A percentile compares a stretch with the other conserved stretches of the same genome.
Conservation (phyloP, 1,140 invertebrate genomes). For the Dolichoris vasculosae region DNA sequence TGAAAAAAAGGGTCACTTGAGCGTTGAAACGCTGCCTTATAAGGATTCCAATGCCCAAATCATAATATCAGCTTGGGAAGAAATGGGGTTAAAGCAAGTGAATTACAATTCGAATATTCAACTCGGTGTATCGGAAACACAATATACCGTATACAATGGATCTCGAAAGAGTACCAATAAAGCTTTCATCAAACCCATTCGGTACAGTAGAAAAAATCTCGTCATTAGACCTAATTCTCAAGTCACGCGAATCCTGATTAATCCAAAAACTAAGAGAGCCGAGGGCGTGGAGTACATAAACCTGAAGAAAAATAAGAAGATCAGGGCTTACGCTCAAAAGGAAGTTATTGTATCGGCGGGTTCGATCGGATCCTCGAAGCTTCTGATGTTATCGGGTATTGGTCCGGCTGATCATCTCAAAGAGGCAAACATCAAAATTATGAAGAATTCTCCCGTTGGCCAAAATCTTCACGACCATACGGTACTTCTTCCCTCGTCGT, state of each 20-base stretch:
- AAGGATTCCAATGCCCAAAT: conserved; percentile 37
- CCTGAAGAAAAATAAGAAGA: neutral
- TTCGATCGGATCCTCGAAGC: conserved; percentile 69
- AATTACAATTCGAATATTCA: conserved; percentile 41
- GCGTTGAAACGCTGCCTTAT: conserved; percentile 41
- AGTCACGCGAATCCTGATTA: conserved; percentile 33
- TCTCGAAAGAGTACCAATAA: conserved; percentile 32
- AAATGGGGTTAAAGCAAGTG: conserved; percentile 15
- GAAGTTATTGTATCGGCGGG: conserved; percentile 75
- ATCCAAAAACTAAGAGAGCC: conserved; percentile 16
- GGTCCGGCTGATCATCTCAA: conserved; percentile 52
- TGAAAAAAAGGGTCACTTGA: conserved; percentile 27
- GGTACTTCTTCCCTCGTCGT: neutral
- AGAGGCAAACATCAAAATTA: conserved; percentile 59
- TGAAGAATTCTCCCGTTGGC: conserved; percentile 69
- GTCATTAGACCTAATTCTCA: neutral
- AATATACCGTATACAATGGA: neutral
- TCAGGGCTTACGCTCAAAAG: conserved; percentile 70
- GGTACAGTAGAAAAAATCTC: conserved; percentile 23
- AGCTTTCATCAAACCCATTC: conserved; percentile 46
- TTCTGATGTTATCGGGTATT: conserved; percentile 72
- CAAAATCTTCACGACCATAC: conserved; percentile 76
- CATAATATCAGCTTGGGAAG: conserved; percentile 38
- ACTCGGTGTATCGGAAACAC: conserved; percentile 7
- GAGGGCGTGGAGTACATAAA: conserved; percentile 31